Evolutionary conservation across 1,140 invertebrate species (phyloP).

Genomic region (Drosophila varians): DNA sequence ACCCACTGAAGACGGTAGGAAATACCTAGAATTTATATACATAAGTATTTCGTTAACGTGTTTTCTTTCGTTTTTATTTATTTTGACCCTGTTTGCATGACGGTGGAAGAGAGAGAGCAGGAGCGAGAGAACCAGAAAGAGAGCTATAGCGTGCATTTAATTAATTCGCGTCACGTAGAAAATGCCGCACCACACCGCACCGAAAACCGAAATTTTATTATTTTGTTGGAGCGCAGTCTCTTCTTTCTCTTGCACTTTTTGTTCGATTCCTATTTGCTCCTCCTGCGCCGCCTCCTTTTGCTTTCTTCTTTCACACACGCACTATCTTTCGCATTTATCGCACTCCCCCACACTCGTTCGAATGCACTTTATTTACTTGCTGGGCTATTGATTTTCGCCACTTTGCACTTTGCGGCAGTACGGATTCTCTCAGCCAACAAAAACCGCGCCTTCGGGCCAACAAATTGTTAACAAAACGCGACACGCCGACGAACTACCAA

Average conservation of each 20-base stretch:
- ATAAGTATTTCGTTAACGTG: constrained; percentile 36
- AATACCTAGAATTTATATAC: constrained; percentile 65
- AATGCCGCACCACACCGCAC: constrained; percentile 22
- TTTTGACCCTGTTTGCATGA: constrained; percentile 75
- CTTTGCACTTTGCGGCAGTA: constrained; percentile 36
- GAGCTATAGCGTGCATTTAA: constrained; percentile 46
- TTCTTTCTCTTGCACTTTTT: constrained; percentile 31
- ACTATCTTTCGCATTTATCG: constrained; percentile 37
- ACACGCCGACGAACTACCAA: neutral
- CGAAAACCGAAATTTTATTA: constrained; percentile 15
- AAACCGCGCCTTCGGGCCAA: neutral
- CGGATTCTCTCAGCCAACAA: neutral
- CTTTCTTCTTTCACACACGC: constrained; percentile 23
- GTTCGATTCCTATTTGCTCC: neutral
- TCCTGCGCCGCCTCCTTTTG: constrained; percentile 10
- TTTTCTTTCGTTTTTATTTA: constrained; percentile 62
- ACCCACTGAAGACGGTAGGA: constrained; percentile 34
- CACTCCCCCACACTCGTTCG: constrained; percentile 22
- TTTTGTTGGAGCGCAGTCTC: constrained; percentile 27
- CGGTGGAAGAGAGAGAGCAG: constrained; percentile 26
- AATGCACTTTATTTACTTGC: constrained; percentile 79
- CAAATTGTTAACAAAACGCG: neutral
- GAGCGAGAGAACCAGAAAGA: constrained; percentile 8
- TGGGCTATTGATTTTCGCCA: constrained; percentile 76
- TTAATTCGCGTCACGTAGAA: constrained; percentile 69